phyloP scores from a whole-genome alignment of 2,888 invertebrate species.

The Parascotia fuliginaria region DNA sequence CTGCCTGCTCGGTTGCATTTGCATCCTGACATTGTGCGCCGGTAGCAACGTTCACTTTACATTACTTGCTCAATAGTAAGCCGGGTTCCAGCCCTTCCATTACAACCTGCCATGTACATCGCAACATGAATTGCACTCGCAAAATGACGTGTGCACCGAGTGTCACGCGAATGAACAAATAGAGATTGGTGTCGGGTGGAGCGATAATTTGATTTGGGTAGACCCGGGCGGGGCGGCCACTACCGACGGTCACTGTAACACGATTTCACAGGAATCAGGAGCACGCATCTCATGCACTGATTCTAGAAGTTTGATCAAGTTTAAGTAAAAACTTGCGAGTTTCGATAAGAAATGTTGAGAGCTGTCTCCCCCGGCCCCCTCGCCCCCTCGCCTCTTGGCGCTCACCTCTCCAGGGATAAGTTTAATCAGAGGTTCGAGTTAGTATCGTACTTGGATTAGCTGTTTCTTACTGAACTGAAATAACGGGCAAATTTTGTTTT shows the following conservation, averaged over 20 bases:
- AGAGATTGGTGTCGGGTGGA: slow-evolving; percentile 9
- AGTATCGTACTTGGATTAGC: slow-evolving; percentile 5
- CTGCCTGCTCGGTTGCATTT: slow-evolving; percentile 19
- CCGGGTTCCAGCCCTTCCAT: neutral
- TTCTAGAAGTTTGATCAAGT: slow-evolving; percentile 26
- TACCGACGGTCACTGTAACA: slow-evolving; percentile 15
- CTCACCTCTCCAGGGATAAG: slow-evolving; percentile 3
- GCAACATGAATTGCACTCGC: neutral
- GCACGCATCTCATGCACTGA: slow-evolving; percentile 15
- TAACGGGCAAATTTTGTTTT: neutral
- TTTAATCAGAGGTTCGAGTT: slow-evolving; percentile 11
- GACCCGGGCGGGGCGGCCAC: slow-evolving; percentile 1
- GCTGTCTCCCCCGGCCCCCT: neutral
- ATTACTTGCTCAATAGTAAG: slow-evolving; percentile 4
- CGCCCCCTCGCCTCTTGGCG: too few species aligned
- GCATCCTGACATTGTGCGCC: neutral
- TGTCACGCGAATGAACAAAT: slow-evolving; percentile 10
- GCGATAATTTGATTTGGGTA: slow-evolving; percentile 14
- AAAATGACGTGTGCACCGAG: neutral
- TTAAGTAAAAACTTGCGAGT: slow-evolving; percentile 16
- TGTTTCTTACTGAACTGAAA: neutral
- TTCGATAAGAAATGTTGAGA: slow-evolving; percentile 19
- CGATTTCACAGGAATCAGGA: slow-evolving; percentile 14
- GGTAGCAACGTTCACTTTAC: neutral
- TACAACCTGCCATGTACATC: slow-evolving; percentile 5